A percentile compares a stretch with the other conserved stretches of the same genome.
Evolutionary conservation across 2,113 vertebrate genomes (phyloP).

Genomic region (Pipa parva): DNA sequence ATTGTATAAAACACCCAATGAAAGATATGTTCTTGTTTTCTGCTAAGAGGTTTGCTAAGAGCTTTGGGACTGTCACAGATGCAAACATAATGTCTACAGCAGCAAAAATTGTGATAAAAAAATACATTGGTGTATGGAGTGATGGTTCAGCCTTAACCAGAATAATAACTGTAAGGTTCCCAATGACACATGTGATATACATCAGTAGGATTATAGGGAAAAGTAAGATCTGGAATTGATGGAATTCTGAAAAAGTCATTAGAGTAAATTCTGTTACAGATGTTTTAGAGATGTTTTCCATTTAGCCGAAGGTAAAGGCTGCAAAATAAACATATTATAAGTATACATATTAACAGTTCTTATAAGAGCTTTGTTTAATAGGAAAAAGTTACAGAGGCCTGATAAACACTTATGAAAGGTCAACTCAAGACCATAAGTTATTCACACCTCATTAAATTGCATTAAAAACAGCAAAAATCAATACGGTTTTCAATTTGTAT

Average conservation of each 20-base stretch:
- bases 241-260: background rate
- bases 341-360: too few species aligned
- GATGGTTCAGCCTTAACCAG: background rate
- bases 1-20: background rate
- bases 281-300: background rate
- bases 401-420: too few species aligned
- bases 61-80: constrained; percentile 52
- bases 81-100: constrained; percentile 26
- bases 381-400: too few species aligned
- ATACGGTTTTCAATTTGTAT: too few species aligned
- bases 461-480: too few species aligned
- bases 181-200: constrained; percentile 3
- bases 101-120: constrained; percentile 1
- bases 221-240: background rate
- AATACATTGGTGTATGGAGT: constrained; percentile 13
- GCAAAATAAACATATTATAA: background rate
- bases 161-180: background rate
- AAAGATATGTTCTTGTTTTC: background rate
- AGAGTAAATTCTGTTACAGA: background rate
- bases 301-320: background rate
- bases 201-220: background rate
- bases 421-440: too few species aligned
- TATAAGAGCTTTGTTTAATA: too few species aligned
- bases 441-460: too few species aligned
- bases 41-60: constrained; percentile 41